phyloP scores from a whole-genome alignment of 1,140 invertebrate genomes.

The Ooceraea biroi region DNA sequence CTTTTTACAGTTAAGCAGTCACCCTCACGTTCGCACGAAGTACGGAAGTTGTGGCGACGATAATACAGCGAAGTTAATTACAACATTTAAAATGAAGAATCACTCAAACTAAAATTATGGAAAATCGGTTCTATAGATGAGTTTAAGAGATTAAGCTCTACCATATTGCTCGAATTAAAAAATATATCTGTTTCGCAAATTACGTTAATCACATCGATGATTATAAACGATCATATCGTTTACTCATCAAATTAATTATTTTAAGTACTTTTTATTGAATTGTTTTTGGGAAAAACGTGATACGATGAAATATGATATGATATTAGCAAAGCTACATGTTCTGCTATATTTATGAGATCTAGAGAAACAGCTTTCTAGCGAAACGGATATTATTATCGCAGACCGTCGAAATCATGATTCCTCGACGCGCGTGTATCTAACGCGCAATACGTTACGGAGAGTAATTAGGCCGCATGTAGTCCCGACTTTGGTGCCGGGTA shows the following conservation, averaged over 20 bases:
- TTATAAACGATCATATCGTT: neutral
- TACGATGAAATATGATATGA: neutral
- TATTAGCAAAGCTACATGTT: neutral
- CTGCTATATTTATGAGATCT: slow-evolving; percentile 19
- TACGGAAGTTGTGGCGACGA: slow-evolving; percentile 33
- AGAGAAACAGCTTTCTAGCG: neutral
- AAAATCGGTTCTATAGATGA: neutral
- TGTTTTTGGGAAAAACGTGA: neutral
- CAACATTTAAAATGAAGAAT: neutral
- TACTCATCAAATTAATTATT: too few species aligned
- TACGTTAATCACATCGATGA: neutral
- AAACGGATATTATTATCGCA: slow-evolving; percentile 26
- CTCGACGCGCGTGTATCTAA: slow-evolving; percentile 50
- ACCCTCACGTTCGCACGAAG: slow-evolving; percentile 47
- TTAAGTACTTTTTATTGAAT: neutral
- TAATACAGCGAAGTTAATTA: neutral
- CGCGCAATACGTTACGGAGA: slow-evolving; percentile 50
- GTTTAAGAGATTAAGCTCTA: too few species aligned
- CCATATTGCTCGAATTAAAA: neutral
- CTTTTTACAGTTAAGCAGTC: slow-evolving; percentile 51
- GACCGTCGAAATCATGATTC: slow-evolving; percentile 36
- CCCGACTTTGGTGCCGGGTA: slow-evolving; percentile 44
- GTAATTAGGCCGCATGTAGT: slow-evolving; percentile 57
- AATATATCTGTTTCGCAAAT: neutral
- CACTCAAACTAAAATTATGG: neutral